Conservation (phyloP, 53 echinoderm and acorn worm species). For the Glandiceps talaboti region DNA sequence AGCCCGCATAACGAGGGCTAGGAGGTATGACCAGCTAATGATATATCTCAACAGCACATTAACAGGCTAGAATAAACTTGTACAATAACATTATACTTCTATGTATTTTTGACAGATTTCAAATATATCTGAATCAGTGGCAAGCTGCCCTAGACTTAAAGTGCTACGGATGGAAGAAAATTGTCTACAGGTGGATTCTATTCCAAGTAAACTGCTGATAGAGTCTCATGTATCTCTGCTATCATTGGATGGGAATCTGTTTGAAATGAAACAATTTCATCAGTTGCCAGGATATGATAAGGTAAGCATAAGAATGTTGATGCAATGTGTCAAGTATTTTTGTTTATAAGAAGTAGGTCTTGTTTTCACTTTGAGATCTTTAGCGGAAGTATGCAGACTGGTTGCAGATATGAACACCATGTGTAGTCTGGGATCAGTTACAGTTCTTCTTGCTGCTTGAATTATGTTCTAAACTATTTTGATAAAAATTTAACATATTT, state of each 20-base stretch:
- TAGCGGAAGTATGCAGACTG: background rate
- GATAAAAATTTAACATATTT: too few species aligned
- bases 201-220: constrained; percentile 50
- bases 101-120: constrained; percentile 48
- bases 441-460: too few species aligned
- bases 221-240: constrained; percentile 57
- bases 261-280: constrained; percentile 81
- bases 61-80: too few species aligned
- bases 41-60: too few species aligned
- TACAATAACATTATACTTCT: too few species aligned
- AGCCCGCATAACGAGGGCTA: too few species aligned
- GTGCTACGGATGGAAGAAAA: constrained; percentile 88
- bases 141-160: constrained; percentile 77
- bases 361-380: constrained; percentile 4
- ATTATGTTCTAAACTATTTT: too few species aligned
- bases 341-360: background rate
- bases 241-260: constrained; percentile 77
- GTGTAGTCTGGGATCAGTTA: too few species aligned
- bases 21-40: too few species aligned
- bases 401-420: too few species aligned
- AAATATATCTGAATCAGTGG: constrained; percentile 42
- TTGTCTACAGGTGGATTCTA: constrained; percentile 48
- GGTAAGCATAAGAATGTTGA: background rate
- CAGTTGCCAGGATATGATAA: constrained; percentile 12
- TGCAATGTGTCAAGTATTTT: background rate